These are phyloP conservation scores for Coregonus suidteri DNA, from an alignment of 2,797 vertebrate species.

Conservation along the genomic window DNA sequence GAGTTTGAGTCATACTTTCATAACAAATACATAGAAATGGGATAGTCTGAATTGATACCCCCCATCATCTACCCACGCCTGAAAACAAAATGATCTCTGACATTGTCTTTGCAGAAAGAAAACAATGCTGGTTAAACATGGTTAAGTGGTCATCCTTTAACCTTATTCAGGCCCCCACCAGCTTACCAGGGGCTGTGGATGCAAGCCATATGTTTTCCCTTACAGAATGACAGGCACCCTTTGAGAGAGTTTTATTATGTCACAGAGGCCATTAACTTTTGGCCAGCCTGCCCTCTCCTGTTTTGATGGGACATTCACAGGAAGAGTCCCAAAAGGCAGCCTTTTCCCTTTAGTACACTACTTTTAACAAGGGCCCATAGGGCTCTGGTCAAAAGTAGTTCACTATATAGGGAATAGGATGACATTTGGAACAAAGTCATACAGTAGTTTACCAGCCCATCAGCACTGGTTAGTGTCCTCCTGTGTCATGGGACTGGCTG, in stretches of 20 bases:
- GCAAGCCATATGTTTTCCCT: neutral
- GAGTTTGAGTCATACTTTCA: conserved; percentile 8
- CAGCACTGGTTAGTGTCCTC: neutral
- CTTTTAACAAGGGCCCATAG: neutral
- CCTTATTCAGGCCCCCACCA: neutral
- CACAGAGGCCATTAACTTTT: neutral
- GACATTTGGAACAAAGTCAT: neutral
- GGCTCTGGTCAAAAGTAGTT: neutral
- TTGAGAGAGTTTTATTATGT: neutral
- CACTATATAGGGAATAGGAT: neutral
- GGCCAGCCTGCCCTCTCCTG: neutral
- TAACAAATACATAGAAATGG: neutral
- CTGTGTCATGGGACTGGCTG: conserved; percentile 22
- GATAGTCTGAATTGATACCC: neutral
- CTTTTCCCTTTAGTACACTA: neutral
- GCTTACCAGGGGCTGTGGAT: neutral
- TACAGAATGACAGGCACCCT: neutral
- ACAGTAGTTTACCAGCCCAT: neutral
- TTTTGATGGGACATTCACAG: neutral
- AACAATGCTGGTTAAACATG: neutral
- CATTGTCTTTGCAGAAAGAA: neutral
- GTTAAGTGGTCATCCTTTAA: neutral
- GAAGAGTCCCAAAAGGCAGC: neutral
- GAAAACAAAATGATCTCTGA: neutral
- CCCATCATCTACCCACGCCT: neutral